A percentile compares a stretch with the other conserved stretches of the same genome.
These are phyloP conservation scores for Actias luna DNA, from an alignment of 2,888 invertebrate species.

Conservation along the genomic window DNA sequence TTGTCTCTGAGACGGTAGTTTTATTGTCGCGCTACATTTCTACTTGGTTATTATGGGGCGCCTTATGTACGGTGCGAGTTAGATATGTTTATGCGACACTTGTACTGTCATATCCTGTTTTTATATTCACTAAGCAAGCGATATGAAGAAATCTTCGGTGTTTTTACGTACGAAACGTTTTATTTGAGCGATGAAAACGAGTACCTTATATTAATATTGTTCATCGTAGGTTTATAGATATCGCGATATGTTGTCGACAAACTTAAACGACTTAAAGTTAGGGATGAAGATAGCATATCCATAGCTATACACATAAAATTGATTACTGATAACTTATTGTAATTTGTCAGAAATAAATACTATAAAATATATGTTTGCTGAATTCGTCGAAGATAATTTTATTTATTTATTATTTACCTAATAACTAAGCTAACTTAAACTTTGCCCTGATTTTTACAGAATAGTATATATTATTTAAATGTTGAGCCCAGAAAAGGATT, in stretches of 20 bases:
- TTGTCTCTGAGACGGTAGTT: conserved; percentile 30
- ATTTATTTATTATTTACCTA: no score
- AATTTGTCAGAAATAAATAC: neutral
- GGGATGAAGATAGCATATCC: no score
- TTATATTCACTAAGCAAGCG: conserved; percentile 26
- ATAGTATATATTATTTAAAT: no score
- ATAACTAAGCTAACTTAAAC: no score
- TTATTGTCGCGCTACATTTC: conserved; percentile 20
- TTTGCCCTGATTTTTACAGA: no score
- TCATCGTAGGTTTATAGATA: neutral
- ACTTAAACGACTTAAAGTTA: no score
- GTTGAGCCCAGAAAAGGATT: no score
- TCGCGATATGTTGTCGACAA: no score
- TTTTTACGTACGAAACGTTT: neutral
- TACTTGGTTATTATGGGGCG: conserved; percentile 1
- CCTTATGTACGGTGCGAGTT: conserved; percentile 1
- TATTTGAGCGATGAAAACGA: neutral
- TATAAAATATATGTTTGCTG: neutral
- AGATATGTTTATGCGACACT: conserved; percentile 16
- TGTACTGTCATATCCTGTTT: conserved; percentile 19
- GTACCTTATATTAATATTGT: neutral
- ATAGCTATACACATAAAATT: no score
- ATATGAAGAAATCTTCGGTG: conserved; percentile 8
- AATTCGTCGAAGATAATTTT: neutral
- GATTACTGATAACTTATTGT: neutral